A percentile compares a stretch with the other conserved stretches of the same genome.
Conservation (phyloP, 2,797 vertebrate genomes). For the Semotilus atromaculatus region DNA sequence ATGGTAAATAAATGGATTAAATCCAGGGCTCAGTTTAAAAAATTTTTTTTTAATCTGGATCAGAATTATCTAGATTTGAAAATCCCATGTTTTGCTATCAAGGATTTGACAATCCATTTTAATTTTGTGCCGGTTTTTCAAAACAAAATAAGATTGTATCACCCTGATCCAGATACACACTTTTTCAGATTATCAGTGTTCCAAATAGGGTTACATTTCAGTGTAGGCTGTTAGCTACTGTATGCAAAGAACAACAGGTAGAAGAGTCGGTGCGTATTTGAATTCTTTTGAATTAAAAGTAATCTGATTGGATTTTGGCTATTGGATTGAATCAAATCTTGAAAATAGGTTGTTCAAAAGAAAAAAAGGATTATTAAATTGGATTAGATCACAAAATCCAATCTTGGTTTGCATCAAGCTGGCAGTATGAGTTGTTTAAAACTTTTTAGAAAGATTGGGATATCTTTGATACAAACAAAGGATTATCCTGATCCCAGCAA, state of each 20-base stretch:
- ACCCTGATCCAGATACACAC: neutral
- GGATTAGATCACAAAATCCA: no score
- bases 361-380: no score
- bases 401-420: no score
- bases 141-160: neutral
- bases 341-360: no score
- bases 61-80: neutral
- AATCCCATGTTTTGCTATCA: neutral
- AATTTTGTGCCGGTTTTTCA: neutral
- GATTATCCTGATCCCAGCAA: no score
- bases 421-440: no score
- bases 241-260: neutral
- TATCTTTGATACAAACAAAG: no score
- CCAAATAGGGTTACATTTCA: neutral
- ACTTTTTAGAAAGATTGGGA: no score
- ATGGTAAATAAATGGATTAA: neutral
- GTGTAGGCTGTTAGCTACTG: neutral
- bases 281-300: no score
- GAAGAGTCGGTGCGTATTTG: neutral
- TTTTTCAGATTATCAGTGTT: neutral
- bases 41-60: neutral
- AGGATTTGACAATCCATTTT: neutral
- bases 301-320: no score
- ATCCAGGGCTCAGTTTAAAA: neutral
- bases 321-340: no score